Percentiles rank a stretch among this genome's conserved stretches.
phyloP scores from a whole-genome alignment of 2,113 vertebrate species.

The Forbesichthys agassizii region DNA sequence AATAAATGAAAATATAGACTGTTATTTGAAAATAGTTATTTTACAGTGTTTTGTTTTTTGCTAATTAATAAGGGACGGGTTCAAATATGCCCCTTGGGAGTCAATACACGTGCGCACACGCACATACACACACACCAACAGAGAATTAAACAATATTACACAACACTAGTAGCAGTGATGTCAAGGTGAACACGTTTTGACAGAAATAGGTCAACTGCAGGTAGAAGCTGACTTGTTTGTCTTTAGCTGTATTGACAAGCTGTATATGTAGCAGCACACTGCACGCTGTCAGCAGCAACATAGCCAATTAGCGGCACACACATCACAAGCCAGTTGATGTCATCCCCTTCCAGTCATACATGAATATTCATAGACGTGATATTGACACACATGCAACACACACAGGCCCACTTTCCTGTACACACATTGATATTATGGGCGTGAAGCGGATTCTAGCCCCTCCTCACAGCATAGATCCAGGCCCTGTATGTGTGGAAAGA shows the following conservation, averaged over 20 bases:
- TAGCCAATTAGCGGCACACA: background rate
- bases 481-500: conserved; percentile 18
- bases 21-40: background rate
- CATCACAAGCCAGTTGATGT: background rate
- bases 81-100: background rate
- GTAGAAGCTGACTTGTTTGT: conserved; percentile 8
- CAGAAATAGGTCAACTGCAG: conserved; percentile 36
- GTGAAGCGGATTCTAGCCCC: conserved; percentile 15
- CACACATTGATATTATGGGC: conserved; percentile 7
- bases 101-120: background rate
- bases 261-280: background rate
- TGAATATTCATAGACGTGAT: conserved; percentile 5
- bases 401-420: background rate
- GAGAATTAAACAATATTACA: background rate
- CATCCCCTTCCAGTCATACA: background rate
- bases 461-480: conserved; percentile 11
- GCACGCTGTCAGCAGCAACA: background rate
- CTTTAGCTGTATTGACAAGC: conserved; percentile 3
- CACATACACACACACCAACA: background rate
- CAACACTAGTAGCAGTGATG: background rate
- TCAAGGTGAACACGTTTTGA: conserved; percentile 25
- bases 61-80: conserved; percentile 5
- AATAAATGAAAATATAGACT: background rate
- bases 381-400: background rate
- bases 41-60: background rate